These are phyloP conservation scores for Tuberolachnus salignus DNA, from an alignment of 2,888 invertebrate genomes.

Conservation along the genomic window DNA sequence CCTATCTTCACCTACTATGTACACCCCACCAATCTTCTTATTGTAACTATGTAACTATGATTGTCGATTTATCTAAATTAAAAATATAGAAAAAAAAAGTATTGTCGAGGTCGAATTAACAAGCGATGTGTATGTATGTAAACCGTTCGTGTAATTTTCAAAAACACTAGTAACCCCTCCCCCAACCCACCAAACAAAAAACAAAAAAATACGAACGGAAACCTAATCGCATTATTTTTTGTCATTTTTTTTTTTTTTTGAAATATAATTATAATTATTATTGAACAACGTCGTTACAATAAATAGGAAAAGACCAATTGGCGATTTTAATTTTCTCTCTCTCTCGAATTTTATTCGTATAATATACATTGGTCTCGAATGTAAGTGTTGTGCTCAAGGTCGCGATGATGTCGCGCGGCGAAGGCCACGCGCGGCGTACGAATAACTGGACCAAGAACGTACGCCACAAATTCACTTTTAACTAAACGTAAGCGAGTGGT, in stretches of 20 bases:
- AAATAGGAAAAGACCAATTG: conserved; percentile 12
- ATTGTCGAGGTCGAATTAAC: conserved; percentile 33
- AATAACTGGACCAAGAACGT: neutral
- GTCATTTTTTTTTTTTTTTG: no score
- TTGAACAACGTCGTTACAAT: no score
- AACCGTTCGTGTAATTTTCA: conserved; percentile 33
- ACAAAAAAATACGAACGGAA: neutral
- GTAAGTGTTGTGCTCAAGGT: conserved; percentile 6
- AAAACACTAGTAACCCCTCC: conserved; percentile 30
- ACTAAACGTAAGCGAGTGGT: no score
- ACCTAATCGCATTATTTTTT: no score
- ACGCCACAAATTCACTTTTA: conserved; percentile 19
- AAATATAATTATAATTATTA: no score
- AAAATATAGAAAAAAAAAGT: conserved; percentile 29
- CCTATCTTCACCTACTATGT: no score
- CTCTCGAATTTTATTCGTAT: no score
- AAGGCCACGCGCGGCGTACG: neutral
- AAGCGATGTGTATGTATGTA: conserved; percentile 37
- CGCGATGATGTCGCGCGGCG: neutral
- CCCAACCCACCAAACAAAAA: neutral
- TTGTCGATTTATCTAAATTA: no score
- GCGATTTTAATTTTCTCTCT: no score
- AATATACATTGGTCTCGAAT: neutral
- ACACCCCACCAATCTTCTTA: no score
- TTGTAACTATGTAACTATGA: no score